A percentile compares a stretch with the other conserved stretches of the same genome.
phyloP scores from a whole-genome alignment of 2,888 invertebrate genomes.

The Aspidapion aeneum region DNA sequence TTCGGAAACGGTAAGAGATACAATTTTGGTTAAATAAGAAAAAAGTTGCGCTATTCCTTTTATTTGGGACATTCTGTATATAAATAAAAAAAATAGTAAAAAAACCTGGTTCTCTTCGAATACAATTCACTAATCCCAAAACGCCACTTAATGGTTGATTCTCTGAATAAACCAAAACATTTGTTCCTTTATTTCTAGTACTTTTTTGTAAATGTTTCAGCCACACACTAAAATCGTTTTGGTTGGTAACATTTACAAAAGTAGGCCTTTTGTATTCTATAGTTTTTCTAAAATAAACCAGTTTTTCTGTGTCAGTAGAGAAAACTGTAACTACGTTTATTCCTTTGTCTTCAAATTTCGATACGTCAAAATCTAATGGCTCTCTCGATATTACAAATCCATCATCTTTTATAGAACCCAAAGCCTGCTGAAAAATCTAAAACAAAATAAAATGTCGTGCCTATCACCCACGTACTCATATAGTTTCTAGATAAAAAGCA shows the following conservation, averaged over 20 bases:
- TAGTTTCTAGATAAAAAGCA: too few relatives aligned
- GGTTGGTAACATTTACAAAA: slow-evolving; percentile 49
- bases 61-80: too few relatives aligned
- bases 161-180: slow-evolving; percentile 61
- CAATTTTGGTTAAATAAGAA: too few relatives aligned
- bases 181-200: slow-evolving; percentile 43
- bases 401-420: slow-evolving; percentile 47
- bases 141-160: slow-evolving; percentile 73
- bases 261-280: slow-evolving; percentile 46
- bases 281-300: slow-evolving; percentile 23
- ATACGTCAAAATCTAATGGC: slow-evolving; percentile 51
- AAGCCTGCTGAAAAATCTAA: slow-evolving; percentile 25
- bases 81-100: too few relatives aligned
- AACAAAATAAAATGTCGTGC: too few relatives aligned
- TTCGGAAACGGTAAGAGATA: too few relatives aligned
- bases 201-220: slow-evolving; percentile 47
- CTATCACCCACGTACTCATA: too few relatives aligned
- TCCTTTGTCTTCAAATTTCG: neutral
- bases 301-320: slow-evolving; percentile 19
- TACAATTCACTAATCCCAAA: slow-evolving; percentile 69
- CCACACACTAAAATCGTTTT: slow-evolving; percentile 52
- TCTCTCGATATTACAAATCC: slow-evolving; percentile 62
- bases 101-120: slow-evolving; percentile 56
- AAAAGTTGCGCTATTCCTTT: too few relatives aligned
- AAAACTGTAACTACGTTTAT: slow-evolving; percentile 19